Base-by-base conservation (phyloP, 2,888 invertebrate species). In the Amphipyra berbera region DNA sequence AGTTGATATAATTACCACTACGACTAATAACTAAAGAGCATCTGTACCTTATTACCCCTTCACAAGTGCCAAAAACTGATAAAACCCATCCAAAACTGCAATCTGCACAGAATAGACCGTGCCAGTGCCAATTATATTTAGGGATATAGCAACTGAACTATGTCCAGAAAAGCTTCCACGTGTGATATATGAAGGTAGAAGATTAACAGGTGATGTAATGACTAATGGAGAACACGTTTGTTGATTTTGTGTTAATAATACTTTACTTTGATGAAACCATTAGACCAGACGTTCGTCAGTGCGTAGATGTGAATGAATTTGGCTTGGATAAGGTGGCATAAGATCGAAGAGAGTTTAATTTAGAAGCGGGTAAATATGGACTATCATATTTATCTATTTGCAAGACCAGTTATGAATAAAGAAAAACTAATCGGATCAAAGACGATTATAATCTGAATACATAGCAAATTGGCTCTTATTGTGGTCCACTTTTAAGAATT, bases 121-220 rank as follows among this genome's bases (percentile, higher is more conserved):
- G 27, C 40, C 35, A 47, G 38, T 50, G 71, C 72, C 54, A 71
- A 68, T 5, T 53, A 8, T 21, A 58, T 45, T 38, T 35, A 45
- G n/a, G 30, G n/a, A 61, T 47, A 56, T 56, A 21, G 37, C 40
- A n/a, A 42, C 49, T 41, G 37, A 15, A 61, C 5, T 40, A 13
- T 15, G 48, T 49, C 8, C 14, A 49, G 35, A 15, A 27, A 27
- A 13, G 52, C 33, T 56, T 35, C 45, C 35, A 6, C 13, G 14
- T n/a, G 42, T 61, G 45, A 48, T 45, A 38, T 1, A 73, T 50
- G 57, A 33, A 45, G 15, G 44, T 13, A n/a, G 7, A 1, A 44
- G 67, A 50, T 44, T 30, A 70, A 67, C 63, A 71, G 73, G 63
- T 71, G 73, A 48, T 55, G 33, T 45, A 62, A 40, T 61, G 27